These are phyloP conservation scores for Pachycephus smyrnensis DNA, from an alignment of 2,888 invertebrate species.

Conservation along the genomic window DNA sequence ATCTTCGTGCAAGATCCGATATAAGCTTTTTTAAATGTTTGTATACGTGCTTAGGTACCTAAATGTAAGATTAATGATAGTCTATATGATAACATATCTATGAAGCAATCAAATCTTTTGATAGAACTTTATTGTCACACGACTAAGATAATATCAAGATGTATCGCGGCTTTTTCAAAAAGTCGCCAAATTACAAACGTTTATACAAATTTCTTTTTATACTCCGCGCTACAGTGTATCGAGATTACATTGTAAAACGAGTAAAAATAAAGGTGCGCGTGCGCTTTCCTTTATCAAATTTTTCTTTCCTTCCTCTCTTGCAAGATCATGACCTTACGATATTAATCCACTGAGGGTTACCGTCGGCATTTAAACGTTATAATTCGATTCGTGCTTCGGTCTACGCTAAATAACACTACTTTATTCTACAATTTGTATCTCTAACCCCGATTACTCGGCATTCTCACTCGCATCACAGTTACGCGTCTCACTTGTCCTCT, in stretches of 20 bases:
- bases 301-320: neutral
- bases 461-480: conserved; percentile 44
- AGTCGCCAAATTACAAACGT: conserved; percentile 47
- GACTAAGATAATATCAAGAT: conserved; percentile 46
- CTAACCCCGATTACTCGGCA: conserved; percentile 9
- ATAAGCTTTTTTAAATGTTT: neutral
- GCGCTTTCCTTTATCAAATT: conserved; percentile 9
- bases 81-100: neutral
- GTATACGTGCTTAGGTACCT: neutral
- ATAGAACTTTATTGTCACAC: conserved; percentile 55
- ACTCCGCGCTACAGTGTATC: conserved; percentile 13
- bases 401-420: conserved; percentile 2
- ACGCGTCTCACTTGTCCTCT: conserved; percentile 36
- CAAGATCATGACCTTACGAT: conserved; percentile 5
- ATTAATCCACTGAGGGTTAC: conserved; percentile 11
- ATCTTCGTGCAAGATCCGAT: neutral
- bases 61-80: neutral
- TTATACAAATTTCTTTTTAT: conserved; percentile 48
- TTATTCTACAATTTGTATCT: conserved; percentile 9
- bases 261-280: conserved; percentile 26
- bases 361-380: conserved; percentile 18
- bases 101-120: conserved; percentile 28
- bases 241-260: conserved; percentile 24
- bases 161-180: conserved; percentile 32
- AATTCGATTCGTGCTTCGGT: conserved; percentile 5